phyloP scores from a whole-genome alignment of 2,113 vertebrate genomes.

The Arothron firmamentum region DNA sequence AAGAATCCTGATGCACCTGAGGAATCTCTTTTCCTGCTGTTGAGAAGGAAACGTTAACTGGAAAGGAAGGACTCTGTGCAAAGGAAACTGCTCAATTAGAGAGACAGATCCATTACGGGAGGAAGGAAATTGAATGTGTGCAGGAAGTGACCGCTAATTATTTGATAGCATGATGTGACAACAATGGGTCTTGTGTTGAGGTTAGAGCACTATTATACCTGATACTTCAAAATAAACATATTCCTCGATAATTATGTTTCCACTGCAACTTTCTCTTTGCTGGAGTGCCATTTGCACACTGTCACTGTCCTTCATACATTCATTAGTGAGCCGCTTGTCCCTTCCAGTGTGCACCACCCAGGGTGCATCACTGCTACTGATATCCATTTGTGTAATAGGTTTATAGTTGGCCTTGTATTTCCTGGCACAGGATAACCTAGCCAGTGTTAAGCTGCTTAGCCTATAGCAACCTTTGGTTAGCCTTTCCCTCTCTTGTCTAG shows the following conservation, averaged over 20 bases:
- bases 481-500: constrained; percentile 5
- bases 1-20: background rate
- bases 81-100: constrained; percentile 2
- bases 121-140: background rate
- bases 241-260: no score
- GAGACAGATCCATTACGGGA: background rate
- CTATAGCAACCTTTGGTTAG: constrained; percentile 32
- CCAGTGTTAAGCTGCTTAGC: constrained; percentile 50
- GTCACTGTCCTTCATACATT: background rate
- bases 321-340: background rate
- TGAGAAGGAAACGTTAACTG: constrained; percentile 10
- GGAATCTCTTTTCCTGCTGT: constrained; percentile 7
- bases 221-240: no score
- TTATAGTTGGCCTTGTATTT: constrained; percentile 32
- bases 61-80: constrained; percentile 3
- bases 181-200: background rate
- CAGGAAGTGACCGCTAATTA: background rate
- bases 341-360: background rate
- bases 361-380: constrained; percentile 10
- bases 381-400: constrained; percentile 44
- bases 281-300: background rate
- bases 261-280: background rate
- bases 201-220: no score
- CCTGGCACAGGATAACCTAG: constrained; percentile 26
- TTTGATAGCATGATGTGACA: background rate